phyloP scores from a whole-genome alignment of 2,888 invertebrate species.

The Hyles lineata region DNA sequence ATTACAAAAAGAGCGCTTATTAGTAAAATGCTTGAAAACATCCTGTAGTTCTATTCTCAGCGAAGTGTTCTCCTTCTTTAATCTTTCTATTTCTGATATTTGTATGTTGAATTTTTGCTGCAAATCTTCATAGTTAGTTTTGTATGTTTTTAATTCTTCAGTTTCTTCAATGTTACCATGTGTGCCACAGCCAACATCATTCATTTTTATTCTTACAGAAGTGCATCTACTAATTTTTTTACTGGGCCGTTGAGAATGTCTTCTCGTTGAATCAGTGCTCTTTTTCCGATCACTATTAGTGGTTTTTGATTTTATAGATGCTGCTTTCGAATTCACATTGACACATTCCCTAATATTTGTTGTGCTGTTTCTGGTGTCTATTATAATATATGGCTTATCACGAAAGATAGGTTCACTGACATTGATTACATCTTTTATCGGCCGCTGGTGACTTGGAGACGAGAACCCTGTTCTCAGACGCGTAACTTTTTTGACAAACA shows the following conservation, averaged over 20 bases:
- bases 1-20: constrained; percentile 43
- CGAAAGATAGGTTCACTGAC: background rate
- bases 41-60: constrained; percentile 65
- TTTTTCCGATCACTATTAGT: constrained; percentile 6
- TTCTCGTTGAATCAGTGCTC: constrained; percentile 18
- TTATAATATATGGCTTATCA: constrained; percentile 3
- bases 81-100: constrained; percentile 58
- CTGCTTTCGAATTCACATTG: constrained; percentile 15
- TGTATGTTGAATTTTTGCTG: constrained; percentile 56
- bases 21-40: constrained; percentile 48
- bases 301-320: constrained; percentile 5
- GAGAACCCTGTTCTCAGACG: constrained; percentile 37
- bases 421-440: background rate
- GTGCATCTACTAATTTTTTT: constrained; percentile 52
- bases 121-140: constrained; percentile 54
- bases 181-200: constrained; percentile 55
- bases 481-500: constrained; percentile 57
- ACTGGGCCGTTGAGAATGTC: constrained; percentile 24
- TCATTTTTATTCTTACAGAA: constrained; percentile 49
- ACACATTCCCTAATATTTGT: constrained; percentile 28
- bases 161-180: constrained; percentile 42
- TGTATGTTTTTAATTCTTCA: constrained; percentile 49
- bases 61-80: constrained; percentile 63
- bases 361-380: constrained; percentile 20
- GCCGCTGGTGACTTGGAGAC: background rate